A percentile compares a stretch with the other conserved stretches of the same genome.
Conservation (phyloP, 2,888 invertebrate species). For the Keiferia lycopersicella region DNA sequence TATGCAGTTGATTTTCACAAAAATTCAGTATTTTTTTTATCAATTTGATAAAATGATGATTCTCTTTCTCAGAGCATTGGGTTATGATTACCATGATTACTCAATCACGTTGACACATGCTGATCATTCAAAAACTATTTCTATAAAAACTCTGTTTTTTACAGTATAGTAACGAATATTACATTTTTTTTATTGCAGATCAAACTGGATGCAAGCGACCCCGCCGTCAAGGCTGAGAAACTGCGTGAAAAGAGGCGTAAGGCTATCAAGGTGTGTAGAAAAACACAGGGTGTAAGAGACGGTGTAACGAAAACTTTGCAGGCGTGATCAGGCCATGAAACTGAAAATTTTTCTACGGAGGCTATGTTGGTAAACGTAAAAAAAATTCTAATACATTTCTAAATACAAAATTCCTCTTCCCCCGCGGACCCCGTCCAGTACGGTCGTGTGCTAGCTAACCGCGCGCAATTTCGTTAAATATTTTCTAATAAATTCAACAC, state of each 20-base stretch:
- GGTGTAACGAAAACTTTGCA: too few relatives aligned
- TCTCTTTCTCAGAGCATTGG: slow-evolving; percentile 74
- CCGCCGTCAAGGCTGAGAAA: slow-evolving; percentile 74
- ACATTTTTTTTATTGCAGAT: slow-evolving; percentile 57
- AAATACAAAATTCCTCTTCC: too few relatives aligned
- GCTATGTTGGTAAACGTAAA: too few relatives aligned
- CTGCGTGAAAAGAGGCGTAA: slow-evolving; percentile 75
- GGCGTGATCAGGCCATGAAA: not conserved
- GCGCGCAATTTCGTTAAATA: not conserved
- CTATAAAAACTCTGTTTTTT: not conserved
- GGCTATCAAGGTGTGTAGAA: slow-evolving; percentile 63
- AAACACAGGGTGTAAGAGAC: too few relatives aligned
- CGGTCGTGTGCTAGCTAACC: too few relatives aligned
- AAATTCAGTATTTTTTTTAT: too few relatives aligned
- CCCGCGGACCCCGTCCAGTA: too few relatives aligned
- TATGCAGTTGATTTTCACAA: too few relatives aligned
- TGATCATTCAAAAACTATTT: slow-evolving; percentile 42
- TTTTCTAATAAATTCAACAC: too few relatives aligned
- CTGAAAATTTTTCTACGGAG: too few relatives aligned
- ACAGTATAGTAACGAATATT: too few relatives aligned
- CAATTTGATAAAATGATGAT: slow-evolving; percentile 66
- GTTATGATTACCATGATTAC: slow-evolving; percentile 74
- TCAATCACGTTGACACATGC: slow-evolving; percentile 68
- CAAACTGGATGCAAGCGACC: slow-evolving; percentile 66
- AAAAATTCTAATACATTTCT: too few relatives aligned